Conservation (phyloP, 2,888 invertebrate genomes). For the Trissoscelio sp. region DNA sequence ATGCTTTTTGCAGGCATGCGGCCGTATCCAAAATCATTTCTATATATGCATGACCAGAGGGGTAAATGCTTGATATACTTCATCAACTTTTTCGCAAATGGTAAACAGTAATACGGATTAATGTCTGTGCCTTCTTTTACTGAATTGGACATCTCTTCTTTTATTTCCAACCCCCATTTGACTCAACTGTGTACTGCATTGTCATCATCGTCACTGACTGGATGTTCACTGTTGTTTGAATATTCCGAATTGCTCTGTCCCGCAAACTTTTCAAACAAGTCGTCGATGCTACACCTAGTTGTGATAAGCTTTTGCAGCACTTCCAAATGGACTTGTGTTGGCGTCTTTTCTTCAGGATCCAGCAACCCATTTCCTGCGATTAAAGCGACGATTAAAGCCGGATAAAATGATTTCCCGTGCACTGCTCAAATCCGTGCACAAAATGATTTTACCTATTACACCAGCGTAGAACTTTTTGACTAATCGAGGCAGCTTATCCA, state of each 20-base stretch:
- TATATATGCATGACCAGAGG: no score
- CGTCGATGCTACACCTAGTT: neutral
- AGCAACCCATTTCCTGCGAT: neutral
- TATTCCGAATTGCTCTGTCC: neutral
- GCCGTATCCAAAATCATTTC: no score
- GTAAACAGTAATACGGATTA: no score
- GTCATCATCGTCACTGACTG: no score
- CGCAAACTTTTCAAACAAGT: neutral
- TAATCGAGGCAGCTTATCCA: neutral
- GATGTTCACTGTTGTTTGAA: neutral
- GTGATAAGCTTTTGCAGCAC: neutral
- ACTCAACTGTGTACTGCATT: no score
- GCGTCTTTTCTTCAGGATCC: neutral
- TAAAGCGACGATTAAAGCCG: neutral
- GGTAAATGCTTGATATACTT: no score
- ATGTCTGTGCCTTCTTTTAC: neutral
- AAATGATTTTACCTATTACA: neutral
- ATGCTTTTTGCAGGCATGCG: no score
- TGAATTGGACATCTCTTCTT: neutral
- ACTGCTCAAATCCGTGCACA: neutral
- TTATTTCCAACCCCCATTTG: neutral
- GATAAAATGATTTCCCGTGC: neutral
- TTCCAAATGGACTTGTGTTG: neutral
- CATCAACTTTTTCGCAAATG: no score
- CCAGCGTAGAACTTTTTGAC: slow-evolving; percentile 2